phyloP scores from a whole-genome alignment of 2,797 vertebrate genomes.

The Gobio occitaniae region DNA sequence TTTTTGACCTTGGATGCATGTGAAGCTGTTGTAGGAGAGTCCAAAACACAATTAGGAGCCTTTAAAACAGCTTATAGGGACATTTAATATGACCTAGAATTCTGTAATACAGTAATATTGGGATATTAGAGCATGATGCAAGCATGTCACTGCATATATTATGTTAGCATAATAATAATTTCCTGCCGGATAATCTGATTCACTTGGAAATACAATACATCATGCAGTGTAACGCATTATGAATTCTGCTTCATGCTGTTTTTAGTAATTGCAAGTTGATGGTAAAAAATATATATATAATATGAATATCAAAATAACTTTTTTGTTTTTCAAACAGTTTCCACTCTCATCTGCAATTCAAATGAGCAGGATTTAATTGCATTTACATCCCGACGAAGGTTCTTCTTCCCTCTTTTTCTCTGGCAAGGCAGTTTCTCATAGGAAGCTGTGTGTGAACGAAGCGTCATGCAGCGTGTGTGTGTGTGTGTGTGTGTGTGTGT shows the following conservation, averaged over 20 bases:
- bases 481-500: neutral
- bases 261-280: slow-evolving; percentile 14
- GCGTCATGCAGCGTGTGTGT: neutral
- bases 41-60: neutral
- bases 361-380: slow-evolving; percentile 2
- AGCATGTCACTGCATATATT: neutral
- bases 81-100: slow-evolving; percentile 5
- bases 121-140: neutral
- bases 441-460: neutral
- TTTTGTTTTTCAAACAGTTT: neutral
- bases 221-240: neutral
- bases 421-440: neutral
- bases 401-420: neutral
- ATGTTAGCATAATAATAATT: slow-evolving; percentile 1
- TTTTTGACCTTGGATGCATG: neutral
- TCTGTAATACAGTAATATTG: neutral
- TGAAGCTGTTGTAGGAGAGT: neutral
- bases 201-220: neutral
- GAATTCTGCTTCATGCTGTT: neutral
- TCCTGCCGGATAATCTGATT: neutral
- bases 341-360: slow-evolving; percentile 4
- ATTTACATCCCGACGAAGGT: neutral
- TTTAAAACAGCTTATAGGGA: too few species aligned
- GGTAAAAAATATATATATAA: neutral
- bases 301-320: neutral